Base-by-base conservation (phyloP, 2,113 vertebrate genomes). In the Apeltes quadracus region DNA sequence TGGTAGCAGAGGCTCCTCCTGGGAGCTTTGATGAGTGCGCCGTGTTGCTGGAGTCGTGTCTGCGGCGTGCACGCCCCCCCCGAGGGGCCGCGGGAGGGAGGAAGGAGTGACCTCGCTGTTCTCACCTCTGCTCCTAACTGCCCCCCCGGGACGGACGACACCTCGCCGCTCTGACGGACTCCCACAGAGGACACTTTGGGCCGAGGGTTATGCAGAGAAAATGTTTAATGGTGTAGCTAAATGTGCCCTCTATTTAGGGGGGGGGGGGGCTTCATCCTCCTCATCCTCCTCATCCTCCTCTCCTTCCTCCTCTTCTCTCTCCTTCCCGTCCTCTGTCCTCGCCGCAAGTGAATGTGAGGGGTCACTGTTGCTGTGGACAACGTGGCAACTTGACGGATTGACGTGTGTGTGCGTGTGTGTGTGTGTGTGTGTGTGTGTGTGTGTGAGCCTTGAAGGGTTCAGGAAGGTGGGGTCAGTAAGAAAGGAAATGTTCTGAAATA, bases 261-360 rank as follows among this genome's bases (percentile, higher is more conserved):
- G n/a, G n/a, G n/a, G n/a, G n/a, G n/a, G n/a, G n/a, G 38, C 75
- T 79, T 84, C 68, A 50, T 75, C 65, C 18, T 65, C 18, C 43
- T 41, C 70, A 20, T 75, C 27, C n/a, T 9, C 44, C 32, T 84
- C 67, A 48, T 71, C 64, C 16, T 63, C 20, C 41, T 38, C 69
- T 16, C 72, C 25, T 18, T 7, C 20, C 43, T 54, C 32, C 3
- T 11, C 36, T 14, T 72, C 20, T 13, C 41, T 20, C 48, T 50
- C 61, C 9, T 39, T 25, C 25, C 50, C 38, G 44, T 61, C 62
- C 56, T n/a, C 50, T 22, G 20, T 75, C 66, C 61, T 13, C 36
- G 0, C 14, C 57, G 77, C 78, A 27, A 77, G 68, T 23, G 87
- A 90, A 91, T 90, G 90, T 91, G 81, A 85, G n/a, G 39, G 72